These are phyloP conservation scores for Thunnus maccoyii DNA, from an alignment of 2,113 vertebrate genomes.

Conservation along the genomic window DNA sequence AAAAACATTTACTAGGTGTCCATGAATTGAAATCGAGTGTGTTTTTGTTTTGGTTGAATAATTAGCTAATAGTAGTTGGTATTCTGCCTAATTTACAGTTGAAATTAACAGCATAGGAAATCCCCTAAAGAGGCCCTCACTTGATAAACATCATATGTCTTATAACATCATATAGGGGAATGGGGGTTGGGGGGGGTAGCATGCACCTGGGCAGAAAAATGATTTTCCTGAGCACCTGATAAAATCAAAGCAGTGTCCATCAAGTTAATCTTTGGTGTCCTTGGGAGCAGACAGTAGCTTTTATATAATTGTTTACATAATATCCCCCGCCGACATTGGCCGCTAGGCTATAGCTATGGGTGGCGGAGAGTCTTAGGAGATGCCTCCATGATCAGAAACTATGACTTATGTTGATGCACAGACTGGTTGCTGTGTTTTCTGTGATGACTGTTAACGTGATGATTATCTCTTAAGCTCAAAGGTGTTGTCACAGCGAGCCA, in stretches of 20 bases:
- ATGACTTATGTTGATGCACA: conserved; percentile 63
- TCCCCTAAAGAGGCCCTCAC: neutral
- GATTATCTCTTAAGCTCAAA: conserved; percentile 45
- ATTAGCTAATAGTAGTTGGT: neutral
- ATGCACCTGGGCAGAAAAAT: too few relatives aligned
- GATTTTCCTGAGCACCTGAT: neutral
- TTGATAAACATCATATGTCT: conserved; percentile 17
- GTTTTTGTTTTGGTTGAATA: neutral
- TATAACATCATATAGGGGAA: neutral
- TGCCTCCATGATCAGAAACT: conserved; percentile 47
- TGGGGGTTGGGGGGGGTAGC: too few relatives aligned
- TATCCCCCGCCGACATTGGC: conserved; percentile 60
- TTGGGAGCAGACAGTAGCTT: conserved; percentile 43
- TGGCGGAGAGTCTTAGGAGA: conserved; percentile 33
- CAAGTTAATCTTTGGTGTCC: conserved; percentile 38
- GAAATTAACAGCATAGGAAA: conserved; percentile 9
- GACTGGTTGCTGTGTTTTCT: conserved; percentile 48
- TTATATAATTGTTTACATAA: conserved; percentile 79
- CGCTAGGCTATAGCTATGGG: conserved; percentile 59
- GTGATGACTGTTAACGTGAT: conserved; percentile 52
- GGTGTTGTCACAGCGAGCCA: conserved; percentile 7
- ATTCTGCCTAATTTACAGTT: neutral
- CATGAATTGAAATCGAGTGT: too few relatives aligned
- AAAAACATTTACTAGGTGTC: conserved; percentile 36
- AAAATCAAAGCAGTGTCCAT: conserved; percentile 27